Evolutionary conservation across 1,140 invertebrate species (phyloP).

Genomic region (Drosophila tropicalis): DNA sequence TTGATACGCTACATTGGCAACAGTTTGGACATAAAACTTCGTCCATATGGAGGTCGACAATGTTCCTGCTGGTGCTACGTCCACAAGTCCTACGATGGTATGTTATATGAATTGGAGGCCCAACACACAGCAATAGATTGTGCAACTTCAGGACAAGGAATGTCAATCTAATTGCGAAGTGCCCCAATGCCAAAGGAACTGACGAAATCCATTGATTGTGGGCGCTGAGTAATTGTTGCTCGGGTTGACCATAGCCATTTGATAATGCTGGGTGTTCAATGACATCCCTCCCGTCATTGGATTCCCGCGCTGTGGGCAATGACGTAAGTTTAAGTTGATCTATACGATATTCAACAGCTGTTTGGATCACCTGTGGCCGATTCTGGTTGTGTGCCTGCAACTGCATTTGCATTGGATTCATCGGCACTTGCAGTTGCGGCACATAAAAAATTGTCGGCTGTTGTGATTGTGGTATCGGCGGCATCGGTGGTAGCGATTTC

Average conservation of each 20-base stretch:
- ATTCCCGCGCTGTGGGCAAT: conserved; percentile 32
- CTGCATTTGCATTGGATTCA: background rate
- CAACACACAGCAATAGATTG: conserved; percentile 6
- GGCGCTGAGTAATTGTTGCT: conserved; percentile 54
- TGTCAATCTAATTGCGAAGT: conserved; percentile 16
- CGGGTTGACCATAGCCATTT: conserved; percentile 29
- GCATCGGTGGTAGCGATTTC: background rate
- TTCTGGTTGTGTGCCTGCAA: background rate
- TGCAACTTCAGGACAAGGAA: conserved; percentile 15
- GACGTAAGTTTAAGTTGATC: conserved; percentile 14
- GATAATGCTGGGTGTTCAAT: background rate
- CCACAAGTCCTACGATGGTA: background rate
- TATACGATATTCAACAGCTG: background rate
- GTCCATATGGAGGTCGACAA: background rate
- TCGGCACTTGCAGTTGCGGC: conserved; percentile 7
- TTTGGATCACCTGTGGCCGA: conserved; percentile 28
- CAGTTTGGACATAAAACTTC: conserved; percentile 22
- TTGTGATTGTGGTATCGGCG: background rate
- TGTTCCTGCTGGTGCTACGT: background rate
- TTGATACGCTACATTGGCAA: conserved; percentile 26
- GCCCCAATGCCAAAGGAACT: conserved; percentile 44
- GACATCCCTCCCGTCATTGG: conserved; percentile 2
- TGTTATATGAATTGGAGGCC: conserved; percentile 4
- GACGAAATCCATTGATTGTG: conserved; percentile 40
- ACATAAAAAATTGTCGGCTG: background rate